Conservation (phyloP, 2,888 invertebrate genomes). For the Pachydiplax longipennis region DNA sequence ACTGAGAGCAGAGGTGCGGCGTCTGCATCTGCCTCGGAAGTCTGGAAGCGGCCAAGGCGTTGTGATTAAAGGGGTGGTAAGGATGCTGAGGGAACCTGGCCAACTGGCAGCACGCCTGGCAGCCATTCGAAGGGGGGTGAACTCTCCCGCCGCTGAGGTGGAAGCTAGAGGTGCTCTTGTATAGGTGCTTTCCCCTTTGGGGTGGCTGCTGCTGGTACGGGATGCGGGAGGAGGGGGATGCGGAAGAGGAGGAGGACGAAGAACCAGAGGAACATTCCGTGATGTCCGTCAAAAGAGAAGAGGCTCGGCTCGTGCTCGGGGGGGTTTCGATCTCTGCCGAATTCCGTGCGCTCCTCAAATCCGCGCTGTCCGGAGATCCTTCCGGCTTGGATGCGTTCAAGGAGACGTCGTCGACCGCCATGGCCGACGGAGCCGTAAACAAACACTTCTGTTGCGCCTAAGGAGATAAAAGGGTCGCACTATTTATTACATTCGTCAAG, state of each 20-base stretch:
- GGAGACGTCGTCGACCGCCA: slow-evolving; percentile 32
- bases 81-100: background rate
- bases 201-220: background rate
- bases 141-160: slow-evolving; percentile 6
- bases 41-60: background rate
- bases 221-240: background rate
- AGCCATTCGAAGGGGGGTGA: background rate
- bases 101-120: background rate
- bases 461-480: too few species aligned
- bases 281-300: slow-evolving; percentile 9
- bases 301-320: background rate
- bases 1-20: background rate
- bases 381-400: background rate
- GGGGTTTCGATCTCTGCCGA: background rate
- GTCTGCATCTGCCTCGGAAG: background rate
- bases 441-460: background rate
- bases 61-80: background rate
- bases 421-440: background rate
- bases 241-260: slow-evolving; percentile 3
- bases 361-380: background rate
- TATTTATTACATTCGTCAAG: too few species aligned
- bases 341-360: background rate
- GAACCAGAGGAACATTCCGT: slow-evolving; percentile 4
- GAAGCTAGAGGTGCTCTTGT: slow-evolving; percentile 30
- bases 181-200: background rate